These are phyloP conservation scores for Pelosia muscerda DNA, from an alignment of 2,888 invertebrate genomes.

Conservation along the genomic window DNA sequence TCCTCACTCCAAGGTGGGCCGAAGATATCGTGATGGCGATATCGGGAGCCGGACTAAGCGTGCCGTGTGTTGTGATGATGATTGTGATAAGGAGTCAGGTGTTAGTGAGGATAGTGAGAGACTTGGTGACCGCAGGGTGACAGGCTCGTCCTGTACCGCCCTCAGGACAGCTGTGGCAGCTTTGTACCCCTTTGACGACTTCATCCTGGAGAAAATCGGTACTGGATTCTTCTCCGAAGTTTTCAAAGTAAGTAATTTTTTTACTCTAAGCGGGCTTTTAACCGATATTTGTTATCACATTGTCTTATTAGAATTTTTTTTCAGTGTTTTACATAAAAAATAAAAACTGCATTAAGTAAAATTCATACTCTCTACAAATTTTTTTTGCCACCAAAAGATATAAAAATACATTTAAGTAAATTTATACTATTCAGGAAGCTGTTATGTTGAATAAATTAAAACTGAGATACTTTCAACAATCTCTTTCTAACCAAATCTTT, in stretches of 20 bases:
- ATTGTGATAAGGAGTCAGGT: constrained; percentile 84
- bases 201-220: constrained; percentile 96
- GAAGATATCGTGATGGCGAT: constrained; percentile 72
- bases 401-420: neutral
- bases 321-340: neutral
- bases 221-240: constrained; percentile 99
- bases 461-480: constrained; percentile 32
- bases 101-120: constrained; percentile 82
- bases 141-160: constrained; percentile 93
- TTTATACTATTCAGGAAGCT: constrained; percentile 22
- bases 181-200: constrained; percentile 97
- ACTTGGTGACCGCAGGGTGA: constrained; percentile 79
- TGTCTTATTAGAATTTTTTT: neutral
- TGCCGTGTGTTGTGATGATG: constrained; percentile 80
- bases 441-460: constrained; percentile 38
- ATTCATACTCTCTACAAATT: neutral
- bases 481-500: constrained; percentile 23
- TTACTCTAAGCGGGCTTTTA: constrained; percentile 3
- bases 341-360: neutral
- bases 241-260: constrained; percentile 93
- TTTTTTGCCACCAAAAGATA: neutral
- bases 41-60: constrained; percentile 69
- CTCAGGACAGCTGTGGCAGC: constrained; percentile 96
- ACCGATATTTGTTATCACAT: neutral
- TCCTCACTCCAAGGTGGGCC: constrained; percentile 77